phyloP scores from a whole-genome alignment of 2,113 vertebrate species.

The Sander vitreus region DNA sequence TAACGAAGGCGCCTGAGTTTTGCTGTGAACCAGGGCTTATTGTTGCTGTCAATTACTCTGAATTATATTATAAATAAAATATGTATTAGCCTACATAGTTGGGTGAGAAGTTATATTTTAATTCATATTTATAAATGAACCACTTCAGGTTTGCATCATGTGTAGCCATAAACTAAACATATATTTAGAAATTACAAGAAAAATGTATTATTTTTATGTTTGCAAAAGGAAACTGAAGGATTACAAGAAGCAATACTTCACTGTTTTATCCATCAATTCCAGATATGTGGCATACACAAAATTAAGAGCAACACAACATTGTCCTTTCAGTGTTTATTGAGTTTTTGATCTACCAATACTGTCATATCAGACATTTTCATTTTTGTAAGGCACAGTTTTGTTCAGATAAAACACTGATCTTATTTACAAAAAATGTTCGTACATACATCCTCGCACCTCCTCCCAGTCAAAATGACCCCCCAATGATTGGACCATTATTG shows the following conservation, averaged over 20 bases:
- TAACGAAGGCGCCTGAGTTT: too few species aligned
- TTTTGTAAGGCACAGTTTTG: conserved; percentile 81
- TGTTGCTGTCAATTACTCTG: not conserved
- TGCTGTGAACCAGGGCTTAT: too few species aligned
- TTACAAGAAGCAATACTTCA: not conserved
- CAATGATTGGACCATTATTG: conserved; percentile 44
- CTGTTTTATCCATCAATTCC: not conserved
- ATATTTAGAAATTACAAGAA: too few species aligned
- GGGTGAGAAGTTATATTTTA: too few species aligned
- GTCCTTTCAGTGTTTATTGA: conserved; percentile 73
- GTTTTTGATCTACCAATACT: conserved; percentile 71
- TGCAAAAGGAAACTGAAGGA: not conserved
- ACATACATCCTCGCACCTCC: conserved; percentile 30
- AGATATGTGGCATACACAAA: not conserved
- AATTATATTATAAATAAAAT: not conserved
- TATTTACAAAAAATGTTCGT: conserved; percentile 71
- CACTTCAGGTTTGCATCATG: too few species aligned
- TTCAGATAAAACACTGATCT: conserved; percentile 73
- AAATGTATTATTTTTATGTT: too few species aligned
- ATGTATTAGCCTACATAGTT: not conserved
- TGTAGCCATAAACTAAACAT: too few species aligned
- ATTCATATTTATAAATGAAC: too few species aligned
- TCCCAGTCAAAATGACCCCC: conserved; percentile 39
- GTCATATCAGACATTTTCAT: conserved; percentile 60
- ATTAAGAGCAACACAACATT: conserved; percentile 16